A percentile compares a stretch with the other conserved stretches of the same genome.
These are phyloP conservation scores for Adelosebastes latens DNA, from an alignment of 2,797 vertebrate species.

Conservation along the genomic window DNA sequence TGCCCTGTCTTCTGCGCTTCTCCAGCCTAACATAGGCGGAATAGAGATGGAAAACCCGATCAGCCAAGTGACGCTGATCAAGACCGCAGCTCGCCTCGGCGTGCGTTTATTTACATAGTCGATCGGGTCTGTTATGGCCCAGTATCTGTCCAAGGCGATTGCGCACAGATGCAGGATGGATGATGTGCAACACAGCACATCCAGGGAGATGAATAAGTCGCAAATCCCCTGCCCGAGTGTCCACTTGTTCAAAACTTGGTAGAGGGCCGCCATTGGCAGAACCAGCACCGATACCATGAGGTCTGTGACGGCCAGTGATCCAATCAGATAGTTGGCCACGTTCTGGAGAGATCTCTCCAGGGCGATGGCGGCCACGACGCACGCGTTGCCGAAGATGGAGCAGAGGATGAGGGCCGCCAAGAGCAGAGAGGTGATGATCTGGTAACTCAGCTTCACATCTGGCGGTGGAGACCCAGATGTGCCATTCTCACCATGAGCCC, in stretches of 20 bases:
- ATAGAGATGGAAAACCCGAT: constrained; percentile 97
- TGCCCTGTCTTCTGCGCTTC: constrained; percentile 93
- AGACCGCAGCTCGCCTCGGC: constrained; percentile 90
- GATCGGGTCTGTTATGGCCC: constrained; percentile 98
- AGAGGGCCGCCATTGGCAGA: constrained; percentile 96
- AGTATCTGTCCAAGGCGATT: constrained; percentile 97
- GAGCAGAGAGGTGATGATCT: constrained; percentile 92
- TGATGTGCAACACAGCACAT: constrained; percentile 97
- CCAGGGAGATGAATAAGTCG: constrained; percentile 96
- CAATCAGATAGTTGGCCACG: constrained; percentile 97
- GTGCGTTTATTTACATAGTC: constrained; percentile 98
- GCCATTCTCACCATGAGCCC: constrained; percentile 72
- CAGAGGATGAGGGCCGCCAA: constrained; percentile 92
- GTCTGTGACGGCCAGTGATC: constrained; percentile 96
- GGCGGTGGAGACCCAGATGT: constrained; percentile 65
- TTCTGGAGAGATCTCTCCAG: constrained; percentile 97
- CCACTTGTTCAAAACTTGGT: constrained; percentile 98
- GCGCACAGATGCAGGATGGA: constrained; percentile 98
- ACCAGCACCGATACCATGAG: constrained; percentile 98
- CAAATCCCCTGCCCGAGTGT: constrained; percentile 95
- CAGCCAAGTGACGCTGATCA: constrained; percentile 96
- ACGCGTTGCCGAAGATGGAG: constrained; percentile 94
- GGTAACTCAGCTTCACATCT: constrained; percentile 88
- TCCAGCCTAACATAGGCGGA: constrained; percentile 98
- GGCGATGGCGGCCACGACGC: constrained; percentile 94